Evolutionary conservation across 2,113 vertebrate species (phyloP).

Genomic region (Python bivittatus): DNA sequence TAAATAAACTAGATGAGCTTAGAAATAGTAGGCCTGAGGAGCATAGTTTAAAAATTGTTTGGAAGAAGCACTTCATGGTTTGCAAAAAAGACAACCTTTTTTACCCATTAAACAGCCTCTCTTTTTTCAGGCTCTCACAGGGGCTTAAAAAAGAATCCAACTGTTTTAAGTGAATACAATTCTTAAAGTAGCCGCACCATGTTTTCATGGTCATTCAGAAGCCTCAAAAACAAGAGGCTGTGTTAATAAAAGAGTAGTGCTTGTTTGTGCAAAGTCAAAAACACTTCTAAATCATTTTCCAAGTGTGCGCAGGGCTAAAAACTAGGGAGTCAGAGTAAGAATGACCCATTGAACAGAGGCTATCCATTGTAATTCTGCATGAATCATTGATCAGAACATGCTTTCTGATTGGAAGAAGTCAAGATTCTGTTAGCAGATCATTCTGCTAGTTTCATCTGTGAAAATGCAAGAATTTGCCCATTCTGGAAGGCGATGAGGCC

Average conservation of each 20-base stretch:
- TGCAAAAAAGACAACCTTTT: neutral
- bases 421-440: neutral
- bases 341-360: neutral
- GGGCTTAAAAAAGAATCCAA: neutral
- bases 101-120: neutral
- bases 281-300: neutral
- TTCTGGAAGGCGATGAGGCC: no score
- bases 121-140: neutral
- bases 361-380: neutral
- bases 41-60: neutral
- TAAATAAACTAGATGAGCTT: neutral
- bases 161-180: neutral
- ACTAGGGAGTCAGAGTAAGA: neutral
- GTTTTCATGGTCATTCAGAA: neutral
- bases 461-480: no score
- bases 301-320: neutral
- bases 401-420: neutral
- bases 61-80: neutral
- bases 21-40: neutral
- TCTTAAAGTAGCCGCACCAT: neutral
- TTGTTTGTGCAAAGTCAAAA: neutral
- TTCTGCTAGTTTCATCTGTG: neutral
- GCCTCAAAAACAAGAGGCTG: neutral
- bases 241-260: neutral
- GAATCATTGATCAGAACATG: neutral